Percentiles rank a stretch among this genome's conserved stretches.
These are phyloP conservation scores for Rhabditophanes sp. DNA, from an alignment of 2,888 invertebrate species.

Conservation along the genomic window DNA sequence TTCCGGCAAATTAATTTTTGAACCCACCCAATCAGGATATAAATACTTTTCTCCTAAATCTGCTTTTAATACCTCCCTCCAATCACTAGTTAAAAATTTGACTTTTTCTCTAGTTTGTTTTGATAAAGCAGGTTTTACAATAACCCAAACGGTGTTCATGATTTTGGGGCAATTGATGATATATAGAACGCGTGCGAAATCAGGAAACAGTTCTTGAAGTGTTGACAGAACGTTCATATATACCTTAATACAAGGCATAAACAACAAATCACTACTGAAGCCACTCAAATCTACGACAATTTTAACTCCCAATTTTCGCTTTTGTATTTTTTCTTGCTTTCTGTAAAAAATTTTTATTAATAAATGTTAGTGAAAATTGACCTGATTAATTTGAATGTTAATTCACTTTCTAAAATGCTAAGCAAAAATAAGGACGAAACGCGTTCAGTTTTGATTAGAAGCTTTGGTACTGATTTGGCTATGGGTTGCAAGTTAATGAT, in stretches of 20 bases:
- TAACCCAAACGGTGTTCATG: slow-evolving; percentile 30
- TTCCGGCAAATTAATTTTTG: slow-evolving; percentile 3
- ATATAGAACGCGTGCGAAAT: slow-evolving; percentile 31
- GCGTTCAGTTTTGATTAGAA: slow-evolving; percentile 7
- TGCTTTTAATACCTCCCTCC: slow-evolving; percentile 29
- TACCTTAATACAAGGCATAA: slow-evolving; percentile 23
- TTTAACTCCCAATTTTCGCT: slow-evolving; percentile 24
- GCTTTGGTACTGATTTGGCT: slow-evolving; percentile 19
- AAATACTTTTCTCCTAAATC: not conserved
- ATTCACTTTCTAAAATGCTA: slow-evolving; percentile 36
- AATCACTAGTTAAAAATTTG: slow-evolving; percentile 28
- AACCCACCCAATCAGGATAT: too few relatives aligned
- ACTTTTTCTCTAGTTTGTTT: slow-evolving; percentile 36
- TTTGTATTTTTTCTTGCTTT: not conserved
- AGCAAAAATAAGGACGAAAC: slow-evolving; percentile 26
- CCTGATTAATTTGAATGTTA: slow-evolving; percentile 33
- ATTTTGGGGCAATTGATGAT: slow-evolving; percentile 30
- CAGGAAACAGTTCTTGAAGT: slow-evolving; percentile 34
- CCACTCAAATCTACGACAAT: slow-evolving; percentile 37
- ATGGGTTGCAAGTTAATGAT: slow-evolving; percentile 29
- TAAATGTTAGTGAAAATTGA: too few relatives aligned
- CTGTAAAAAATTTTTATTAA: too few relatives aligned
- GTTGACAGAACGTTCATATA: slow-evolving; percentile 31
- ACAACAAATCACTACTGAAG: slow-evolving; percentile 29
- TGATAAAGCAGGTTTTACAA: slow-evolving; percentile 28